Conservation (phyloP, 2,113 vertebrate species). For the Apodemus sylvaticus region DNA sequence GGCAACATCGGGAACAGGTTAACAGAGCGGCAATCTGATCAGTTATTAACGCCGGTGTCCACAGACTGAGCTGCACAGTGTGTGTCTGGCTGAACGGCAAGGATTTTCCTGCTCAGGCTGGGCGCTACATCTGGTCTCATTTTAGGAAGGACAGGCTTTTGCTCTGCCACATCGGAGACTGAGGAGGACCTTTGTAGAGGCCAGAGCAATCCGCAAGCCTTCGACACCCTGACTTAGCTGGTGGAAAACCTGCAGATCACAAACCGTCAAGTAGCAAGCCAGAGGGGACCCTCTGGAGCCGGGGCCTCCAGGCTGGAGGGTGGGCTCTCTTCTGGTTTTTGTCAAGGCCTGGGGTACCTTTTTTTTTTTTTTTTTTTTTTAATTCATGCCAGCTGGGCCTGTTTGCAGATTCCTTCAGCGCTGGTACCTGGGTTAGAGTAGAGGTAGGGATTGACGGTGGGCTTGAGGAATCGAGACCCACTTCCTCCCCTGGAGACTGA, state of each 20-base stretch:
- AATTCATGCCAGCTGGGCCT: slow-evolving; percentile 5
- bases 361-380: too few relatives aligned
- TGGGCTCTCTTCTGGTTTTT: not conserved
- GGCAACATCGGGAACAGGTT: slow-evolving; percentile 64
- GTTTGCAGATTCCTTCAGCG: slow-evolving; percentile 68
- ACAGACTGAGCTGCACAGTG: slow-evolving; percentile 58
- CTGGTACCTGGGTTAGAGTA: slow-evolving; percentile 68
- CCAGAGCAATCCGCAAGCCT: slow-evolving; percentile 53
- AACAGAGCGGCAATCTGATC: slow-evolving; percentile 52
- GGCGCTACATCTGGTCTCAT: slow-evolving; percentile 68
- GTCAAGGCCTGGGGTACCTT: slow-evolving; percentile 44
- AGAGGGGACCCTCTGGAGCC: not conserved
- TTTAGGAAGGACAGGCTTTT: slow-evolving; percentile 53
- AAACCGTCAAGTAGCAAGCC: slow-evolving; percentile 50
- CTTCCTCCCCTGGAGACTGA: slow-evolving; percentile 76
- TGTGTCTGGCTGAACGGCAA: slow-evolving; percentile 21
- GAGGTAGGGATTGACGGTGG: slow-evolving; percentile 81
- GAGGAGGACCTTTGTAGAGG: slow-evolving; percentile 18
- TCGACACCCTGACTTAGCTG: slow-evolving; percentile 41
- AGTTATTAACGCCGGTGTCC: slow-evolving; percentile 60
- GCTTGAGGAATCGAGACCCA: slow-evolving; percentile 81
- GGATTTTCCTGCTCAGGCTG: slow-evolving; percentile 64
- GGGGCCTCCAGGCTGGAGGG: slow-evolving; percentile 48
- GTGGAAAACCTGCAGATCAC: not conserved
- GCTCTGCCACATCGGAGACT: slow-evolving; percentile 58